Evolutionary conservation across 2,888 invertebrate species (phyloP).

Genomic region (Mechanitis messenoides): DNA sequence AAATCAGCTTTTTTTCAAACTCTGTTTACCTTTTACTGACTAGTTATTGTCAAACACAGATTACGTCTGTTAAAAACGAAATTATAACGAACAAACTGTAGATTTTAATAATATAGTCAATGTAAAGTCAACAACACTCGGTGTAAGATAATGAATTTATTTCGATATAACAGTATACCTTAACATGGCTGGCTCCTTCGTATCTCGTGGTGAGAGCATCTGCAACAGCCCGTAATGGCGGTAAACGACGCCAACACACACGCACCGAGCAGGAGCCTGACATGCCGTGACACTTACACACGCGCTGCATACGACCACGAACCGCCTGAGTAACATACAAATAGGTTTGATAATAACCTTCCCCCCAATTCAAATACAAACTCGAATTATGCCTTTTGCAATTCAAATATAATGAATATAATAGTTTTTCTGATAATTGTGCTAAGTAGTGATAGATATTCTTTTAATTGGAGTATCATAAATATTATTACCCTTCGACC

Average conservation of each 20-base stretch:
- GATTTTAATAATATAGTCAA: too few species aligned
- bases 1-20: too few species aligned
- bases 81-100: too few species aligned
- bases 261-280: slow-evolving; percentile 93
- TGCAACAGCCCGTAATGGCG: slow-evolving; percentile 85
- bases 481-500: slow-evolving; percentile 83
- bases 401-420: too few species aligned
- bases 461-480: not conserved
- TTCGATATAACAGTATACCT: slow-evolving; percentile 46
- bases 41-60: too few species aligned
- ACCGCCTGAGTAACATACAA: slow-evolving; percentile 70
- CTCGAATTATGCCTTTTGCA: not conserved
- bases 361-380: not conserved
- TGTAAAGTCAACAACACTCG: too few species aligned
- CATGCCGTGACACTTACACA: slow-evolving; percentile 96
- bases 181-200: slow-evolving; percentile 91
- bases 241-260: slow-evolving; percentile 92
- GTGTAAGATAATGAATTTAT: too few species aligned
- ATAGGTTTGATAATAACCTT: not conserved
- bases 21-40: too few species aligned
- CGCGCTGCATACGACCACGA: slow-evolving; percentile 86
- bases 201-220: slow-evolving; percentile 86
- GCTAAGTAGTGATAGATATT: too few species aligned
- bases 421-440: not conserved
- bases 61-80: too few species aligned